Percentiles rank a stretch among this genome's conserved stretches.
phyloP scores from a whole-genome alignment of 2,888 invertebrate genomes.

The Marasmarcha lunaedactyla region DNA sequence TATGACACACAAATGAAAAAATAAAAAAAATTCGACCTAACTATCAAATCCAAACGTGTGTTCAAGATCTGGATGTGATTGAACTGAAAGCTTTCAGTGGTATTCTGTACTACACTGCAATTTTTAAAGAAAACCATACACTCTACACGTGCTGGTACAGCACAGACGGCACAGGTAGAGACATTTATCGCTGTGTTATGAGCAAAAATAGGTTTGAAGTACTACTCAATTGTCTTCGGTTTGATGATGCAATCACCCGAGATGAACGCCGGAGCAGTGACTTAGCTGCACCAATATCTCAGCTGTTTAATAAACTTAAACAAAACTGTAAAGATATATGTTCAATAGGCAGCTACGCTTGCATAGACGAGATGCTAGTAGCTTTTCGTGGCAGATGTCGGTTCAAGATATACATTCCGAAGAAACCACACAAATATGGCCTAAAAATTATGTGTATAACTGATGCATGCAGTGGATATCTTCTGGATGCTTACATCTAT shows the following conservation, averaged over 20 bases:
- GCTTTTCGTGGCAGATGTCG: slow-evolving; percentile 11
- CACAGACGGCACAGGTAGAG: slow-evolving; percentile 19
- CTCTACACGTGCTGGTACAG: slow-evolving; percentile 9
- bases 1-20: too few relatives aligned
- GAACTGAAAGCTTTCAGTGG: slow-evolving; percentile 18
- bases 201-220: slow-evolving; percentile 16
- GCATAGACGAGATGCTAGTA: slow-evolving; percentile 10
- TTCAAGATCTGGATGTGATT: not conserved
- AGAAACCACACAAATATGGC: slow-evolving; percentile 13
- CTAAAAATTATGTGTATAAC: slow-evolving; percentile 12
- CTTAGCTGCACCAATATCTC: slow-evolving; percentile 9
- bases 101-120: slow-evolving; percentile 13
- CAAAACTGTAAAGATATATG: slow-evolving; percentile 8
- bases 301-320: slow-evolving; percentile 7
- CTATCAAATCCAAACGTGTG: not conserved
- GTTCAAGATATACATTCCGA: slow-evolving; percentile 8
- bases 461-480: slow-evolving; percentile 8
- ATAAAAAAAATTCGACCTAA: too few relatives aligned
- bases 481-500: slow-evolving; percentile 13
- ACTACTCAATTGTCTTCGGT: slow-evolving; percentile 15
- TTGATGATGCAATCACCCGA: slow-evolving; percentile 17
- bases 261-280: slow-evolving; percentile 13
- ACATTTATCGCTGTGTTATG: slow-evolving; percentile 19
- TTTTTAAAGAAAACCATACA: too few relatives aligned
- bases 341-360: slow-evolving; percentile 7